Evolutionary conservation across 2,888 invertebrate genomes (phyloP).

Genomic region (Drosophila falleni): DNA sequence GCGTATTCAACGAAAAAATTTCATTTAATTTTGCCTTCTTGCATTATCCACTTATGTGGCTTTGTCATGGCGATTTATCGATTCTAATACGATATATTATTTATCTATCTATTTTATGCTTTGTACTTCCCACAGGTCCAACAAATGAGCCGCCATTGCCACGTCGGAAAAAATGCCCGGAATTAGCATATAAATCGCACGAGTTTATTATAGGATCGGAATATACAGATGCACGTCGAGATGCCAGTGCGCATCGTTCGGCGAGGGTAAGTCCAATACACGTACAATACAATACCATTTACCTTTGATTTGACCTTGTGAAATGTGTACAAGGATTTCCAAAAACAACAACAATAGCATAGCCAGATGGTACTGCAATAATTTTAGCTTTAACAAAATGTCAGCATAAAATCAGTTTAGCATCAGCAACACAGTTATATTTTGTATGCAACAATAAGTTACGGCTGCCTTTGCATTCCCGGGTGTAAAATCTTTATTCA

Average conservation of each 20-base stretch:
- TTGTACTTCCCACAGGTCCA: constrained; percentile 79
- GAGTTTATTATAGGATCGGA: constrained; percentile 90
- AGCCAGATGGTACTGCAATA: constrained; percentile 18
- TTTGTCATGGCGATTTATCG: constrained; percentile 42
- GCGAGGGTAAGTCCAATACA: constrained; percentile 83
- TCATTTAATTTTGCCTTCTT: constrained; percentile 18
- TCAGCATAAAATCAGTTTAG: constrained; percentile 21
- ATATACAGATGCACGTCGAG: constrained; percentile 87
- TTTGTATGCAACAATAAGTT: constrained; percentile 3
- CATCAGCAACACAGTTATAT: neutral
- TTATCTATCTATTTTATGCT: constrained; percentile 30
- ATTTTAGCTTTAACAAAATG: constrained; percentile 17
- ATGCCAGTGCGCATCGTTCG: constrained; percentile 85
- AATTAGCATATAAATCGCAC: constrained; percentile 94
- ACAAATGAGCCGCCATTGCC: constrained; percentile 93
- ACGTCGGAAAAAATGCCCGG: constrained; percentile 95
- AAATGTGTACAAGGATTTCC: constrained; percentile 4
- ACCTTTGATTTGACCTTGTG: constrained; percentile 53
- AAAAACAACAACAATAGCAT: neutral
- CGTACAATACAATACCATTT: constrained; percentile 16
- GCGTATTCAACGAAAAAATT: constrained; percentile 48
- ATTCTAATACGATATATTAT: constrained; percentile 27
- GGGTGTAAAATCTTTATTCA: neutral
- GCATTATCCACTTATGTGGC: constrained; percentile 35
- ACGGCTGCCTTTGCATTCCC: neutral